Evolutionary conservation across 2,797 vertebrate genomes (phyloP).

Genomic region (Bradypus variegatus): DNA sequence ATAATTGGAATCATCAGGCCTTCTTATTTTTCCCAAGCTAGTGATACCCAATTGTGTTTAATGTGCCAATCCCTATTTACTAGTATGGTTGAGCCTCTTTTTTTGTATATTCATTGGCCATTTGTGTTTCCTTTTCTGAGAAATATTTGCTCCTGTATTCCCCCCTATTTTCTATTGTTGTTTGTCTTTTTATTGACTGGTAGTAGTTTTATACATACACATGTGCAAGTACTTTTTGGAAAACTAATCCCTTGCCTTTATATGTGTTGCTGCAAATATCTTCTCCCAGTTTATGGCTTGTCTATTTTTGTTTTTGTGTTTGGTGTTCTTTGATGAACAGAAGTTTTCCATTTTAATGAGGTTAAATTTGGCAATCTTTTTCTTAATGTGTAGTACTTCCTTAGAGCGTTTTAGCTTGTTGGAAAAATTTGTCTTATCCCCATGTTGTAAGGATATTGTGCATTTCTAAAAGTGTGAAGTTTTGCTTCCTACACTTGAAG

Average conservation of each 20-base stretch:
- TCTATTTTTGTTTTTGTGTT: not conserved
- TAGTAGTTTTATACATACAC: not conserved
- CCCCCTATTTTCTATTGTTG: not conserved
- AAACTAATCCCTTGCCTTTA: not conserved
- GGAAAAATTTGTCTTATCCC: not conserved
- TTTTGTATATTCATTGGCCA: constrained; percentile 19
- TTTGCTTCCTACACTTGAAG: not conserved
- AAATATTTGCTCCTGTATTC: constrained; percentile 4
- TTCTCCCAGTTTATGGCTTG: not conserved
- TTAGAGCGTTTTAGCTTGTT: constrained; percentile 37
- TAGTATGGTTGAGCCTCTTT: not conserved
- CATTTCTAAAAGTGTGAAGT: constrained; percentile 1
- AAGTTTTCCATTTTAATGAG: constrained; percentile 35
- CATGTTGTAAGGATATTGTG: not conserved
- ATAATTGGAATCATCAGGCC: not conserved
- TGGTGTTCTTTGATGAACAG: constrained; percentile 7
- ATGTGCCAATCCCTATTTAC: constrained; percentile 40
- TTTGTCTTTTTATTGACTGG: not conserved
- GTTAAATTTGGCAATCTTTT: not conserved
- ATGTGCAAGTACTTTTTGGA: not conserved
- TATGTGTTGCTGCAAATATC: not conserved
- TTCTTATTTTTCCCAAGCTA: constrained; percentile 19
- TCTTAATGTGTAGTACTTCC: constrained; percentile 30
- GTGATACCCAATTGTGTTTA: constrained; percentile 30
- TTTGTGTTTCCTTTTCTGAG: constrained; percentile 24